Evolutionary conservation across 2,888 invertebrate genomes (phyloP), one percentile per base, ranked within the genome.

Genomic region (Therioaphis trifolii): DNA sequence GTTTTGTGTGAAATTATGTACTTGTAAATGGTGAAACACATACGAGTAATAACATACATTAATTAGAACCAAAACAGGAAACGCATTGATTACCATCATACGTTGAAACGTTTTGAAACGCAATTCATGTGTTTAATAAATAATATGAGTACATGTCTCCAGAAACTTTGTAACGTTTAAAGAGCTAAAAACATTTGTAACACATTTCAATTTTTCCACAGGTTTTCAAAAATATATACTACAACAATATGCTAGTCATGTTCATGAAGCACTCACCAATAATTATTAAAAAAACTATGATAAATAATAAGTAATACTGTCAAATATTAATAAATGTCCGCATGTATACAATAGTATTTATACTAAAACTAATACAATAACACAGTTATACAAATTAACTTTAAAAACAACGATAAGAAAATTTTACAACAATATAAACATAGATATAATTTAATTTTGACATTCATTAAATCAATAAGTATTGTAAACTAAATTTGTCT

Each of bases 71-170:
- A 43, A 75, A 79, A 58, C 40, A 27, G 27, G 7, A 61, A 71
- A 71, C 49, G 15, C 80, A 71, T 80, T 72, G 72, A 80, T 80
- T 72, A 71, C 72, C 61, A 72, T 80, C 61, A 58, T n/a, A n/a
- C 43, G 46, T 11, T 35, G 11, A 35, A 43, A 43, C 15, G 21
- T 66, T 35, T 35, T 4, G 15, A 68, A 68, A 68, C 24, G 29
- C 29, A 27, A 40, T 3, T 29, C 43, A 29, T 27, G 58, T 79
- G 58, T 71, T 40, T 63, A 21, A 14, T 21, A 58, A n/a, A n/a
- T n/a, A n/a, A n/a, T n/a, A 55, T 35, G 11, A n/a, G 18, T 72
- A 61, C 35, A 35, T 58, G 69, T 43, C 14, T 72, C 29, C 2
- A 71, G n/a, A 80, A 80, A 80, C 72, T 72, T 72, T 49, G 46